Conservation (phyloP, 1,140 invertebrate species). For the Drosophila tristis region DNA sequence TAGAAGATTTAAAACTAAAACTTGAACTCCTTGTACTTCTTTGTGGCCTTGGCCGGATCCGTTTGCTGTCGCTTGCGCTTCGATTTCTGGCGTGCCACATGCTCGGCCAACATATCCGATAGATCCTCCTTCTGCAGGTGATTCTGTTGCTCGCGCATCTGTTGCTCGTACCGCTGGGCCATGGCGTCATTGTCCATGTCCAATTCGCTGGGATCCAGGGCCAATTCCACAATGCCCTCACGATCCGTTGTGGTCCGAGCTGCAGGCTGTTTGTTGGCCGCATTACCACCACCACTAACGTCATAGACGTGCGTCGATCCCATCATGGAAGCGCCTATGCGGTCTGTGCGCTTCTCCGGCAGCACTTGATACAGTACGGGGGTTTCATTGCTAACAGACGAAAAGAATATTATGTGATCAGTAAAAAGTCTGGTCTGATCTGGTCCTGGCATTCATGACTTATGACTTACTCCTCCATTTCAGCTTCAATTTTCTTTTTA, state of each 20-base stretch:
- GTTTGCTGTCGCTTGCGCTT: conserved; percentile 96
- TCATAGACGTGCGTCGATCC: conserved; percentile 99
- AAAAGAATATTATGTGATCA: conserved; percentile 24
- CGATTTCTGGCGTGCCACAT: conserved; percentile 97
- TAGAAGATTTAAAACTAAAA: conserved; percentile 87
- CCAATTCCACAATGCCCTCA: conserved; percentile 94
- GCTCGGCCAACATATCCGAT: conserved; percentile 99
- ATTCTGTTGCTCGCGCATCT: conserved; percentile 95
- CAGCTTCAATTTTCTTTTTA: conserved; percentile 98
- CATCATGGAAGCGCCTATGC: conserved; percentile 98
- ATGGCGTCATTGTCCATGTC: conserved; percentile 98
- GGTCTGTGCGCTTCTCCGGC: conserved; percentile 96
- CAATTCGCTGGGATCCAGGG: conserved; percentile 98
- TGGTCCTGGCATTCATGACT: too few species aligned
- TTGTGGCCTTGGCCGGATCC: conserved; percentile 95
- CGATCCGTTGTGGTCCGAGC: conserved; percentile 84
- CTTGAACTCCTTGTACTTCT: conserved; percentile 99
- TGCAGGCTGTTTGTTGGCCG: conserved; percentile 84
- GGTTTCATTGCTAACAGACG: conserved; percentile 89
- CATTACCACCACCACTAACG: conserved; percentile 85
- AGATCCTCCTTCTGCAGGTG: conserved; percentile 96
- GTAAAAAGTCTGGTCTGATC: neutral
- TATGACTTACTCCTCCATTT: conserved; percentile 94
- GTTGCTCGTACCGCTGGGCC: conserved; percentile 98
- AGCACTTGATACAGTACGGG: conserved; percentile 96